Evolutionary conservation across 2,888 invertebrate genomes (phyloP).

Genomic region (Omphaloscelis lunosa): DNA sequence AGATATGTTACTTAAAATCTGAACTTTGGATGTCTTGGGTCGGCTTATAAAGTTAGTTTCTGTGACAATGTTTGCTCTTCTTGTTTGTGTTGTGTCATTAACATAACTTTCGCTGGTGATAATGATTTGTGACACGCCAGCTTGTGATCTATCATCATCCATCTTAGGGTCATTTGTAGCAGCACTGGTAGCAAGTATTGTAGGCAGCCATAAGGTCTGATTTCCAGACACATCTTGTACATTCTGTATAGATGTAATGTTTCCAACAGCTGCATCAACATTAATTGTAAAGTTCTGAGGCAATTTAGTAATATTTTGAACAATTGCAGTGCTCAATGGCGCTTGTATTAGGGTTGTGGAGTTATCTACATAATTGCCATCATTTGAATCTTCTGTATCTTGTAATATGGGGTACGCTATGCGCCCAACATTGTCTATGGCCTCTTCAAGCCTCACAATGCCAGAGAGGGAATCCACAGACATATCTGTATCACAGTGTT

Average conservation of each 20-base stretch:
- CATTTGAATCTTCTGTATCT: constrained; percentile 84
- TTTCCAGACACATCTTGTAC: constrained; percentile 86
- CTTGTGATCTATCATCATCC: constrained; percentile 83
- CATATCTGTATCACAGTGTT: constrained; percentile 83
- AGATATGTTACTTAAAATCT: constrained; percentile 89
- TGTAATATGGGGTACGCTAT: constrained; percentile 86
- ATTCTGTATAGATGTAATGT: constrained; percentile 88
- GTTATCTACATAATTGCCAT: constrained; percentile 85
- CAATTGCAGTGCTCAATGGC: constrained; percentile 85
- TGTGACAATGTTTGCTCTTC: constrained; percentile 84
- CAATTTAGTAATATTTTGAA: constrained; percentile 87
- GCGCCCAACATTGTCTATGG: constrained; percentile 83
- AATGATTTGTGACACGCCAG: constrained; percentile 87
- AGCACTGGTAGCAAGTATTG: constrained; percentile 85
- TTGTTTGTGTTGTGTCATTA: constrained; percentile 80
- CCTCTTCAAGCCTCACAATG: constrained; percentile 86
- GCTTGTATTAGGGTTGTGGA: constrained; percentile 85
- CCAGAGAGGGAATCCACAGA: constrained; percentile 85
- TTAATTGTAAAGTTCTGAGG: constrained; percentile 89
- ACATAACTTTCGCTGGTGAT: constrained; percentile 88
- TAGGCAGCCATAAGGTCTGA: constrained; percentile 88
- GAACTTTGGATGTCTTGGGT: constrained; percentile 87
- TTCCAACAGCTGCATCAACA: constrained; percentile 87
- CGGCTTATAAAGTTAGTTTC: constrained; percentile 84
- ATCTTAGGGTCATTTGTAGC: constrained; percentile 78